Evolutionary conservation across 1,140 invertebrate genomes (phyloP).

Genomic region (Megalopta genalis): DNA sequence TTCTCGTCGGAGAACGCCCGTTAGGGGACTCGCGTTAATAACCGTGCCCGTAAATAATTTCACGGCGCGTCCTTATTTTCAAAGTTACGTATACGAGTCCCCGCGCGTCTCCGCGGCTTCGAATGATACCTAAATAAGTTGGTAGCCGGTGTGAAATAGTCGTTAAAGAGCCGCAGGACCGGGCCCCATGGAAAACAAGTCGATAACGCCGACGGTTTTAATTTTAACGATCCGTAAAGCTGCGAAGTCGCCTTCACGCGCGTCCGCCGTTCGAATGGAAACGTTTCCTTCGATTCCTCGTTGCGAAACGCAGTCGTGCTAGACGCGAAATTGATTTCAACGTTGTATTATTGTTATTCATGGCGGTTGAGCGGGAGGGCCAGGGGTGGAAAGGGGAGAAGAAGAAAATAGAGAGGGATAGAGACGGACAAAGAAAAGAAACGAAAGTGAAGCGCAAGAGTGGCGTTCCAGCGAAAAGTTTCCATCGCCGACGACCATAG

Average conservation of each 20-base stretch:
- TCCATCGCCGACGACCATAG: background rate
- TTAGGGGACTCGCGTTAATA: too few species aligned
- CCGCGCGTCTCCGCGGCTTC: background rate
- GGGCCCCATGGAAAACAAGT: background rate
- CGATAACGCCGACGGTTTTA: background rate
- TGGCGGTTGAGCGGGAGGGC: background rate
- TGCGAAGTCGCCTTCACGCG: background rate
- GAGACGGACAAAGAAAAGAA: background rate
- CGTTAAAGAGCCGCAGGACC: background rate
- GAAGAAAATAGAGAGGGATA: too few species aligned
- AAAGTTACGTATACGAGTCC: background rate
- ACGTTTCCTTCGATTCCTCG: background rate
- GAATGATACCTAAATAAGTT: slow-evolving; percentile 22
- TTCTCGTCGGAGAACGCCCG: too few species aligned
- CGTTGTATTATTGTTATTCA: background rate
- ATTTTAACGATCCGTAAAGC: background rate
- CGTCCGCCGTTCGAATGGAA: background rate
- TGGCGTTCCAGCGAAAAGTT: slow-evolving; percentile 1
- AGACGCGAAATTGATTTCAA: slow-evolving; percentile 17
- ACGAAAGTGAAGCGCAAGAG: background rate
- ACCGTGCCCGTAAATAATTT: slow-evolving; percentile 1
- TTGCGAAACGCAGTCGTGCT: background rate
- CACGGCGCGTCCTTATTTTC: background rate
- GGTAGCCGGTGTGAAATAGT: background rate
- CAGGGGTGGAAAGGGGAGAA: too few species aligned